Evolutionary conservation across 2,888 invertebrate genomes (phyloP), one percentile per base, ranked within the genome.

Genomic region (Drosophila demipolita): DNA sequence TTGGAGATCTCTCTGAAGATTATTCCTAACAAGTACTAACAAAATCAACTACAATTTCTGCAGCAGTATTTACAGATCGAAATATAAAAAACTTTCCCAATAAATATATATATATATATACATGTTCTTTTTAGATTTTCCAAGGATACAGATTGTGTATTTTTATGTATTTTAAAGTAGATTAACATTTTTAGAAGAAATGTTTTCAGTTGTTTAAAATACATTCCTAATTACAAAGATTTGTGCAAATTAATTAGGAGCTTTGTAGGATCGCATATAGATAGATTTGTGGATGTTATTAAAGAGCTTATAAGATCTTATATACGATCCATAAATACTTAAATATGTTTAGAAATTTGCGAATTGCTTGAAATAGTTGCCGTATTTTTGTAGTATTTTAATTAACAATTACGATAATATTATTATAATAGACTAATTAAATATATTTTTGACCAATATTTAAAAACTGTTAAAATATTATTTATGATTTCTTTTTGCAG

Each of bases 401-500:
- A n/a, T 3, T 45, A 23, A 15, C 20, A 26, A 26, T 26, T 26
- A 5, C 26, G 12, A 52, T n/a, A 12, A n/a, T 32, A 12, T 17
- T 20, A 29, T 50, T 3, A 15, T 5, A 15, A 33, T 35, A 53
- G 33, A 53, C 20, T 7, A 8, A 15, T 35, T 35, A 6, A 53
- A 35, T 53, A 53, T 33, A n/a, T 5, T 20, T 20, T 35, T 3
- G 1, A 8, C 0, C 20, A 17, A 7, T 20, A 5, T 49, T 52
- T 29, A 23, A 23, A 23, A 45, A 12, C 12, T 45, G 4, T 33
- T 36, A 26, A 53, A 26, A 17, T 8, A 11, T 6, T 0, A 9
- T 9, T 11, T 1, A 4, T 23, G 15, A 42, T 42, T 35, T 38
- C 17, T 33, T 20, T 3, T 75, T 63, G 9, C 75, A 89, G 91